Conservation (phyloP, 1,140 invertebrate genomes). For the Hyles euphorbiae region DNA sequence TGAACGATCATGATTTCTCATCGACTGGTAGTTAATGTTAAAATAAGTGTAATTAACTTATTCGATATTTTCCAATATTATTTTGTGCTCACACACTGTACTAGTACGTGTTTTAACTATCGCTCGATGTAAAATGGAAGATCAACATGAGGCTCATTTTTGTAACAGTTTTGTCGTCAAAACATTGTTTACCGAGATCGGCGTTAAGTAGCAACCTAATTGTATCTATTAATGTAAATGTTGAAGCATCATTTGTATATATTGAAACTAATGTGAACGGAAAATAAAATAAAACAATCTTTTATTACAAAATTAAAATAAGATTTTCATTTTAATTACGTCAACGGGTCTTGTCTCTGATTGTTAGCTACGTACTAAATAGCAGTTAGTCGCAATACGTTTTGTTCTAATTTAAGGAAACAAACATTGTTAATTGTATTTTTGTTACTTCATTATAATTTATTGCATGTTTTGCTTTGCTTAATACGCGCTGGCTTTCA, state of each 20-base stretch:
- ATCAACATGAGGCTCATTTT: slow-evolving; percentile 53
- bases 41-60: slow-evolving; percentile 4
- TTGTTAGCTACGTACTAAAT: slow-evolving; percentile 27
- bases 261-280: slow-evolving; percentile 68
- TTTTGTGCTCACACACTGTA: background rate
- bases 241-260: slow-evolving; percentile 72
- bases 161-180: slow-evolving; percentile 61
- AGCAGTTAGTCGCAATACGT: slow-evolving; percentile 35
- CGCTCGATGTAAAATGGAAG: slow-evolving; percentile 36
- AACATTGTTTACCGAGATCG: slow-evolving; percentile 50
- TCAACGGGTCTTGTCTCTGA: slow-evolving; percentile 65
- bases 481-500: slow-evolving; percentile 21
- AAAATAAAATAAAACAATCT: slow-evolving; percentile 66
- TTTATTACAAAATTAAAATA: slow-evolving; percentile 68
- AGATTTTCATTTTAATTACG: slow-evolving; percentile 59
- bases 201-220: slow-evolving; percentile 51
- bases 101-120: slow-evolving; percentile 26
- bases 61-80: background rate
- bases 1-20: slow-evolving; percentile 66
- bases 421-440: slow-evolving; percentile 39
- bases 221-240: slow-evolving; percentile 70
- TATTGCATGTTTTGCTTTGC: slow-evolving; percentile 58
- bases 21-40: slow-evolving; percentile 55
- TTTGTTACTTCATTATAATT: slow-evolving; percentile 31
- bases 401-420: slow-evolving; percentile 33